These are phyloP conservation scores for Ispidina lecontei DNA, from an alignment of 2,797 vertebrate species.

Conservation along the genomic window DNA sequence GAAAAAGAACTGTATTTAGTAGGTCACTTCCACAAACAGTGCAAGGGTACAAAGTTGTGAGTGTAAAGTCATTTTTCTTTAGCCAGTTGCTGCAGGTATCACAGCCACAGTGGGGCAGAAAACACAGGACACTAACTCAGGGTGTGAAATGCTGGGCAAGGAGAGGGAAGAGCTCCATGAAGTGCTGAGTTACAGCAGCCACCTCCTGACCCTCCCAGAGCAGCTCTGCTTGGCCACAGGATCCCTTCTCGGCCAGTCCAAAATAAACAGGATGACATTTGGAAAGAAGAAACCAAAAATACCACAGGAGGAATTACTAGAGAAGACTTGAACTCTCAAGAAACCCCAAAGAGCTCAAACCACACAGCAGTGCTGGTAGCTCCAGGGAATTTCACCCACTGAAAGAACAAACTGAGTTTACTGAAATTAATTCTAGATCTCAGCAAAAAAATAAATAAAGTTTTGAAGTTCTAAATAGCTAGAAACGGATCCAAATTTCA, in stretches of 20 bases:
- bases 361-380: neutral
- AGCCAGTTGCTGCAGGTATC: no score
- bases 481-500: neutral
- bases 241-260: constrained; percentile 26
- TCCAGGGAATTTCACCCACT: neutral
- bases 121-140: no score
- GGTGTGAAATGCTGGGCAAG: neutral
- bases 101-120: no score
- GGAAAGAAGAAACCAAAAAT: constrained; percentile 43
- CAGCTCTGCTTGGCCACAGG: neutral
- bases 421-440: neutral
- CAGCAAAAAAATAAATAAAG: neutral
- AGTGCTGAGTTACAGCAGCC: neutral
- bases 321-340: neutral
- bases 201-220: neutral
- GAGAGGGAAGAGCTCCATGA: neutral
- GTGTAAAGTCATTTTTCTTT: neutral
- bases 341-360: fast-evolving
- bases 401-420: neutral
- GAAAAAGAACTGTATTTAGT: neutral
- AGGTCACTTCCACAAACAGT: neutral
- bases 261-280: constrained; percentile 59
- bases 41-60: neutral
- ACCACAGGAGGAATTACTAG: neutral
- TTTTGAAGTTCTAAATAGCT: neutral